Evolutionary conservation across 92 coral and sea anemone species (phyloP), one percentile per base, ranked within the genome.

Genomic region (Metridium senile): DNA sequence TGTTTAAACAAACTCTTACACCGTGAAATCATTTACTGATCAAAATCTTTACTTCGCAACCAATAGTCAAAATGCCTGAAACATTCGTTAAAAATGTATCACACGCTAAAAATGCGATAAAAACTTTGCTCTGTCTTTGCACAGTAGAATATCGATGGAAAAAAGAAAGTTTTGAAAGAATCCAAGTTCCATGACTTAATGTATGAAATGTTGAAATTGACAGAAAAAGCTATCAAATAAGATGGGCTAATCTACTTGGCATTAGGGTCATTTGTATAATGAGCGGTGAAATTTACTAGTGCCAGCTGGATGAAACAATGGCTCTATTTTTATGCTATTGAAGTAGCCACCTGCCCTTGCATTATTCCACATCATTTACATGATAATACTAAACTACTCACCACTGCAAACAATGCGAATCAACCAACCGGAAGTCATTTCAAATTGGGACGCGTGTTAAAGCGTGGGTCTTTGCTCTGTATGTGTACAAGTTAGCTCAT

Each of bases 231-330:
- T 66, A 82, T 62, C 79, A 51, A 78, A 86, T 76, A 75, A 70
- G 74, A 66, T 58, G 34, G 68, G 72, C 51, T 75, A 79, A 88
- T 86, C 78, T 76, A 75, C 43, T 56, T 64, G 53, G 86, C 78
- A 78, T 92, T 64, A 79, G 79, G 85, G 62, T 82, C 85, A 92
- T 92, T 89, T 92, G 88, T 86, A 81, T 89, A 75, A 84, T 84
- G 83, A 89, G 93, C 91, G 88, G 82, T 83, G 82, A 78, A 74
- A 80, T 70, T 77, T 76, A 70, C 77, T 70, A 66, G 46, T 65
- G 91, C 76, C 97, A 92, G 97, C 97, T 92, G 97, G 86, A 63
- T 66, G 21, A 35, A 89, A 92, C 97, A 92, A 92, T 72, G 66
- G 91, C 71, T 62, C 82, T 92, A 92, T 89, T 92, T 89, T 89